Conservation (phyloP, 2,113 vertebrate species). For the Callipepla californica region DNA sequence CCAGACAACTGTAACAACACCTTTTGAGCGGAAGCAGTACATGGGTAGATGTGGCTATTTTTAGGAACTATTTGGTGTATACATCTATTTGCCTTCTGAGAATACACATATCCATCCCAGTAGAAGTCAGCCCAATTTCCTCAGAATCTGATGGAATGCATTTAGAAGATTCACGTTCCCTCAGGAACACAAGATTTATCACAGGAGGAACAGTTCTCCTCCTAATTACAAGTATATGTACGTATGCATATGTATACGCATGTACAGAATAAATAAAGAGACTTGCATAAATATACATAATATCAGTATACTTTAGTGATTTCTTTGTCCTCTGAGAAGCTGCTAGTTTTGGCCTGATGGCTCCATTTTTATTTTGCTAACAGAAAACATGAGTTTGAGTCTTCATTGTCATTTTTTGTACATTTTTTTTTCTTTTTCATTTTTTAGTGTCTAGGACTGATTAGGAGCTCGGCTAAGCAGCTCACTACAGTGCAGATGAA, state of each 20-base stretch:
- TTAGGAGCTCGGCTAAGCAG: background rate
- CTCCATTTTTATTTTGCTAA: background rate
- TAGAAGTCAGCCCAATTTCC: background rate
- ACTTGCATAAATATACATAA: background rate
- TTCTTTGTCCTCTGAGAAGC: background rate
- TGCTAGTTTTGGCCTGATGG: background rate
- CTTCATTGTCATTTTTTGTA: background rate
- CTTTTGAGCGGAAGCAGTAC: background rate
- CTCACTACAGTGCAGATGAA: background rate
- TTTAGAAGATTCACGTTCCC: background rate
- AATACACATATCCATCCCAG: background rate
- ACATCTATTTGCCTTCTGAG: background rate
- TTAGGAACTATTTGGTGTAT: background rate
- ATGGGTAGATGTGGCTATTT: background rate
- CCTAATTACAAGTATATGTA: slow-evolving; percentile 3
- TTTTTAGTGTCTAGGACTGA: background rate
- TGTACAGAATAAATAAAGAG: background rate
- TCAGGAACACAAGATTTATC: background rate
- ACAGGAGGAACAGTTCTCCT: background rate
- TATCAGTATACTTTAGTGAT: background rate
- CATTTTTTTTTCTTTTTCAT: background rate
- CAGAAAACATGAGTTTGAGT: background rate
- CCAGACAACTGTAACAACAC: background rate
- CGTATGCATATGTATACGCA: background rate
- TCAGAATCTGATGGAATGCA: background rate